Conservation (phyloP, 2,797 vertebrate genomes). For the Anas acuta region DNA sequence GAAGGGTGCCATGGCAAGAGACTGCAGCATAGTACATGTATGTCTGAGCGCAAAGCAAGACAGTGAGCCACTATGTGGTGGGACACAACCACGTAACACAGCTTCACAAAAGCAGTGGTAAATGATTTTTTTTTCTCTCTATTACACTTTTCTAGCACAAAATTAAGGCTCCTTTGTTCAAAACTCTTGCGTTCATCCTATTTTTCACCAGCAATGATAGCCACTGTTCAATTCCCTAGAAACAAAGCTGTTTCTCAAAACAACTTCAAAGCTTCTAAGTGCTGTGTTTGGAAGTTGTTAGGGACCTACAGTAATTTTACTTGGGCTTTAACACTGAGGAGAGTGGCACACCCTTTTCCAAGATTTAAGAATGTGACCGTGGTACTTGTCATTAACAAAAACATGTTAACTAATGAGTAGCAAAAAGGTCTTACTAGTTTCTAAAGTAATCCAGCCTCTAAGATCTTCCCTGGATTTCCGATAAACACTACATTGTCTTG, state of each 20-base stretch:
- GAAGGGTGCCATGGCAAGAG: background rate
- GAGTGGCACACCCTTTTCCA: background rate
- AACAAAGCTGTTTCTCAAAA: background rate
- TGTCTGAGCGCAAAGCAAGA: background rate
- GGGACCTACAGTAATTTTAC: background rate
- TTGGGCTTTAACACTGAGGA: background rate
- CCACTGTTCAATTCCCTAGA: background rate
- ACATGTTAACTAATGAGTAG: background rate
- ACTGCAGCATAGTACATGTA: background rate
- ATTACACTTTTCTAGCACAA: background rate
- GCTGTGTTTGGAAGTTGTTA: background rate
- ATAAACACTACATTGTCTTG: background rate
- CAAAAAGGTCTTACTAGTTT: background rate
- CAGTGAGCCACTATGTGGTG: rapidly evolving
- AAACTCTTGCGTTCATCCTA: background rate
- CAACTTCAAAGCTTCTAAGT: background rate
- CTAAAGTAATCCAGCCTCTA: background rate
- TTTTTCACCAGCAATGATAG: background rate
- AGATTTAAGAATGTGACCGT: background rate
- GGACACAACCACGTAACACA: background rate
- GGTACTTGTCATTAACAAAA: background rate
- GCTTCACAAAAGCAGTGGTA: background rate
- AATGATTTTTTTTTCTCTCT: background rate
- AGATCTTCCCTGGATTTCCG: background rate
- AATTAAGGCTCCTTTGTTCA: background rate